Evolutionary conservation across 2,113 vertebrate species (phyloP).

Genomic region (Crotophaga sulcirostris): DNA sequence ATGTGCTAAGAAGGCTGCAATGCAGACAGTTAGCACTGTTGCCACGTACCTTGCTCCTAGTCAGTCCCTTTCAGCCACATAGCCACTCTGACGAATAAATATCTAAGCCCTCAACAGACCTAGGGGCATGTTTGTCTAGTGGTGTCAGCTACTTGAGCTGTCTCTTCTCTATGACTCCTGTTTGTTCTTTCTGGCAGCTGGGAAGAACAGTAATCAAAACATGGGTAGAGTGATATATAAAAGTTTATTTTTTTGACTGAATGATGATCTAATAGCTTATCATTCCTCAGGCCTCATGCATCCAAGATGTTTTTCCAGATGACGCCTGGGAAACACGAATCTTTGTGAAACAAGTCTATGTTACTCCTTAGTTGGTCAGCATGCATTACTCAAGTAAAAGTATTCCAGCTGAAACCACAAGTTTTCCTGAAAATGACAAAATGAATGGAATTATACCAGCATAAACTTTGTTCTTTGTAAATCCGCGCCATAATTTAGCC

Average conservation of each 20-base stretch:
- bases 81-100: background rate
- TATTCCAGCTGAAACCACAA: slow-evolving; percentile 53
- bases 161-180: background rate
- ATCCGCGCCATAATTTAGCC: background rate
- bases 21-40: background rate
- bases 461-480: slow-evolving; percentile 27
- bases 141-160: slow-evolving; percentile 33
- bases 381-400: slow-evolving; percentile 30
- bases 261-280: slow-evolving; percentile 57
- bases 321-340: slow-evolving; percentile 57
- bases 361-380: slow-evolving; percentile 24
- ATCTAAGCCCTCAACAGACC: background rate
- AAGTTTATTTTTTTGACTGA: slow-evolving; percentile 48
- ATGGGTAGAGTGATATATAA: background rate
- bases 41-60: background rate
- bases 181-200: slow-evolving; percentile 44
- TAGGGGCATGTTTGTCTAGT: background rate
- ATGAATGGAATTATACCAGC: slow-evolving; percentile 44
- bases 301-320: slow-evolving; percentile 63
- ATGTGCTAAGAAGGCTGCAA: background rate
- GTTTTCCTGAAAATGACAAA: slow-evolving; percentile 62
- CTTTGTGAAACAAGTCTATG: slow-evolving; percentile 39
- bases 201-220: slow-evolving; percentile 42
- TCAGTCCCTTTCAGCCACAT: background rate
- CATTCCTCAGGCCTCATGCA: slow-evolving; percentile 34